Conservation (phyloP, 2,113 vertebrate genomes). For the Austrofundulus limnaeus region DNA sequence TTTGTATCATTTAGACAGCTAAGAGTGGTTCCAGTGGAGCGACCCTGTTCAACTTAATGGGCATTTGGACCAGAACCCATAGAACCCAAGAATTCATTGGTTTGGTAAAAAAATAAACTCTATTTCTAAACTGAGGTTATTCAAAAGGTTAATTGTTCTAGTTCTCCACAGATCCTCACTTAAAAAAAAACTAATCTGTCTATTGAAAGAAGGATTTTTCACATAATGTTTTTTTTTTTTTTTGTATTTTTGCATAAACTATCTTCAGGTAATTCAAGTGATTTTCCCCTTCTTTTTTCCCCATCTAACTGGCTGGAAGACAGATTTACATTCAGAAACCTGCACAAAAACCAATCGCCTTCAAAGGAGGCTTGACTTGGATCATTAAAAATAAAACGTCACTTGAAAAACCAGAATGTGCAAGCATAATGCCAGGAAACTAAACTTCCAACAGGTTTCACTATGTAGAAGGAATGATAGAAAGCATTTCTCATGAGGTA, state of each 20-base stretch:
- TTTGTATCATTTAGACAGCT: too few species aligned
- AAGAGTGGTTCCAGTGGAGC: too few species aligned
- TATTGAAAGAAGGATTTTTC: too few species aligned
- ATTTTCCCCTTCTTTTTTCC: background rate
- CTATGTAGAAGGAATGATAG: background rate
- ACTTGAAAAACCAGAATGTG: constrained; percentile 7
- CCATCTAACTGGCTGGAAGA: background rate
- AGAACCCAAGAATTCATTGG: too few species aligned
- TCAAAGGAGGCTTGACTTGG: background rate
- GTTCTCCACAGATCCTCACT: too few species aligned
- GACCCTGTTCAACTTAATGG: too few species aligned
- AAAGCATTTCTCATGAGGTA: background rate
- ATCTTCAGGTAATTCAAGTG: too few species aligned
- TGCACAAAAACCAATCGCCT: background rate
- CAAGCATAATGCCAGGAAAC: background rate
- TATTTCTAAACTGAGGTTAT: too few species aligned
- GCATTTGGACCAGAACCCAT: too few species aligned
- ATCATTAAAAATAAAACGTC: background rate
- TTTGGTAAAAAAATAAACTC: too few species aligned
- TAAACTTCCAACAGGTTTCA: background rate
- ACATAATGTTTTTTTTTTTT: background rate
- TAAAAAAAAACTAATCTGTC: too few species aligned
- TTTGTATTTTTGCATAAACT: background rate
- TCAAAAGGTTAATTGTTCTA: too few species aligned
- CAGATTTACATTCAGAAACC: background rate